Evolutionary conservation across 2,113 vertebrate genomes (phyloP).

Genomic region (Daboia siamensis): DNA sequence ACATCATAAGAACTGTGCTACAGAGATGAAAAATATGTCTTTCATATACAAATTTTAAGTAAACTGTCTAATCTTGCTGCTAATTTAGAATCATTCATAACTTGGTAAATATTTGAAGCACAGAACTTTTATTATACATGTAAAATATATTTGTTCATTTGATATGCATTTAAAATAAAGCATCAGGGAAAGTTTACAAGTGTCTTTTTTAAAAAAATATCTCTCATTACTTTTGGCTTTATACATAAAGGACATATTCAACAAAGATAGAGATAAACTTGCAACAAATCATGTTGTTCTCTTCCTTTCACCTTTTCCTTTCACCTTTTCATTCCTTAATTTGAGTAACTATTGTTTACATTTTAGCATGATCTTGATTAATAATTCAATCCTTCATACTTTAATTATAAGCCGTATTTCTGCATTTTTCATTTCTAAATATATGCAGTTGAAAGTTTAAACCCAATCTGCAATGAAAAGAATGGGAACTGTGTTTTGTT

Average conservation of each 20-base stretch:
- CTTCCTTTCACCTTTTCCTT: conserved; percentile 25
- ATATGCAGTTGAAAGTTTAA: conserved; percentile 52
- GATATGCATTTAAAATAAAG: not conserved
- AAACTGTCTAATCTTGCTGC: conserved; percentile 21
- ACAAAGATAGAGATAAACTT: not conserved
- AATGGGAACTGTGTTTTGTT: conserved; percentile 51
- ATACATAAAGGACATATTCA: not conserved
- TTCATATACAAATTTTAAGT: not conserved
- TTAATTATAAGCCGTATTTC: conserved; percentile 49
- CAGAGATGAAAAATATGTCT: not conserved
- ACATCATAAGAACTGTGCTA: not conserved
- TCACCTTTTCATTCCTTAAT: conserved; percentile 56
- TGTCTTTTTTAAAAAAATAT: not conserved
- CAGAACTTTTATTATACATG: not conserved
- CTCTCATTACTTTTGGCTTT: not conserved
- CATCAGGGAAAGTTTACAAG: not conserved
- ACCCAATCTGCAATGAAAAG: conserved; percentile 37
- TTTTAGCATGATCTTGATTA: conserved; percentile 46
- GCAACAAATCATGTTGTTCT: not conserved
- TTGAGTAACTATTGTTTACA: conserved; percentile 43
- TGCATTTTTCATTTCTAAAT: conserved; percentile 38
- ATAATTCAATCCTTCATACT: conserved; percentile 45
- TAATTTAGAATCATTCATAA: conserved; percentile 23
- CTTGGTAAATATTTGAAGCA: conserved; percentile 12
- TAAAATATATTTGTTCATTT: not conserved